Conservation (phyloP, 1,140 invertebrate species). For the Drosophila subpulchrella region DNA sequence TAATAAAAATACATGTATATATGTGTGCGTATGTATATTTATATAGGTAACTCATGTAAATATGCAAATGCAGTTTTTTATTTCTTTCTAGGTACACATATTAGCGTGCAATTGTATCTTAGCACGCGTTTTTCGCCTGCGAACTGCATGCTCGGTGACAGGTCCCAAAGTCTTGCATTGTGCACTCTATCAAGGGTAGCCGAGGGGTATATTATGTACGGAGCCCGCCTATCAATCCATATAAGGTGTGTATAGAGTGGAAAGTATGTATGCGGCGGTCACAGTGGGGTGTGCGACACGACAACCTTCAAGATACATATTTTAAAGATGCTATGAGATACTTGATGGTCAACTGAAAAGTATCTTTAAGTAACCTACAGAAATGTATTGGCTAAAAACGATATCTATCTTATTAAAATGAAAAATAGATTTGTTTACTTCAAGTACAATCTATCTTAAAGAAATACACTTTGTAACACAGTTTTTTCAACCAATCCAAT, state of each 20-base stretch:
- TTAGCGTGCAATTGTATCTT: slow-evolving; percentile 52
- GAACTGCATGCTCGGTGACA: slow-evolving; percentile 35
- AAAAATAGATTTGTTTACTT: too few relatives aligned
- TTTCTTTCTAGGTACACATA: slow-evolving; percentile 14
- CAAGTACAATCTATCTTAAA: background rate
- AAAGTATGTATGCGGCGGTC: background rate
- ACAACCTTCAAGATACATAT: background rate
- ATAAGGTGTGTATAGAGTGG: slow-evolving; percentile 15
- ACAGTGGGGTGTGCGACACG: background rate
- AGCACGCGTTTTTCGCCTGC: slow-evolving; percentile 48
- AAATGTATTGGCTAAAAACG: background rate
- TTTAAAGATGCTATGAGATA: background rate
- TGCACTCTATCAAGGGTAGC: slow-evolving; percentile 16
- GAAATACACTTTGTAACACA: too few relatives aligned
- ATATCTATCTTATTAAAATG: too few relatives aligned
- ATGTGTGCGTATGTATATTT: too few relatives aligned
- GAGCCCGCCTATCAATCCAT: slow-evolving; percentile 11
- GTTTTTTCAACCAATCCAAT: too few relatives aligned
- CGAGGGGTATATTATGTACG: slow-evolving; percentile 1
- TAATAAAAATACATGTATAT: slow-evolving; percentile 4
- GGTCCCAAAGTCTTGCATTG: slow-evolving; percentile 17
- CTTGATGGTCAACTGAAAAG: background rate
- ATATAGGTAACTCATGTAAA: slow-evolving; percentile 9
- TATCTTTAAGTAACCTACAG: background rate
- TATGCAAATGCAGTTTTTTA: slow-evolving; percentile 12